Base-by-base conservation (phyloP, 92 coral and sea anemone genomes). In the Pocillopora grandis region DNA sequence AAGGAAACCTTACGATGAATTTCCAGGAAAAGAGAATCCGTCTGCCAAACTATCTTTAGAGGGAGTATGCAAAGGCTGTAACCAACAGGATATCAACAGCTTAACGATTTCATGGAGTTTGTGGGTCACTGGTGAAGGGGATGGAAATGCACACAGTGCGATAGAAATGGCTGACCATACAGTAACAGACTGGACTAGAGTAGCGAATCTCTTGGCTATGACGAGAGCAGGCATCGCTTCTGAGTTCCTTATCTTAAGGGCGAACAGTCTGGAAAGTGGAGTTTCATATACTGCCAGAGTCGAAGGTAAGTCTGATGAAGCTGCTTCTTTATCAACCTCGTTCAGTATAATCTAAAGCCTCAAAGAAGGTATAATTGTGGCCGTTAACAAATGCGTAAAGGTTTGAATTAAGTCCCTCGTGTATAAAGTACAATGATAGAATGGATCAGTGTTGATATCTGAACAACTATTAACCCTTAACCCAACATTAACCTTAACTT, bases 281-380 rank as follows among this genome's bases (percentile, higher is more conserved):
- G 79, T 66, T 60, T 12, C 65, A 9, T 92, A 92, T 70, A 87
- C 56, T 59, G 93, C 66, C 21, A 65, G 84, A 52, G 66, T 92
- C 33, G 72, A 57, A 18, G 90, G 85, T 20, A 69, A 52, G 27
- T 63, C 18, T 58, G 2, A 11, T 48, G 20, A 37, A 12, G 75
- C 5, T 12, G 62, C 18, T 59, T 59, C 14, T 59, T 59, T 12
- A 59, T 16, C 18, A 59, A 59, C 62, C 14, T 12, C 13, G 13
- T 59, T 59, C 62, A 5, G 14, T 12, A 7, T 16, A 12, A 12
- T 16, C 62, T 42, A 42, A 42, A 7, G 52, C 52, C 52, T 42
- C 52, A 42, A 7, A 42, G 52, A 42, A 42, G 52, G 8, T 27
- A 27, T 27, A 27, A 27, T 27, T 27, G 31, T 27, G 31, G 31